Base-by-base conservation (phyloP, 2,888 invertebrate genomes). In the Lasioglossum leucozonium region DNA sequence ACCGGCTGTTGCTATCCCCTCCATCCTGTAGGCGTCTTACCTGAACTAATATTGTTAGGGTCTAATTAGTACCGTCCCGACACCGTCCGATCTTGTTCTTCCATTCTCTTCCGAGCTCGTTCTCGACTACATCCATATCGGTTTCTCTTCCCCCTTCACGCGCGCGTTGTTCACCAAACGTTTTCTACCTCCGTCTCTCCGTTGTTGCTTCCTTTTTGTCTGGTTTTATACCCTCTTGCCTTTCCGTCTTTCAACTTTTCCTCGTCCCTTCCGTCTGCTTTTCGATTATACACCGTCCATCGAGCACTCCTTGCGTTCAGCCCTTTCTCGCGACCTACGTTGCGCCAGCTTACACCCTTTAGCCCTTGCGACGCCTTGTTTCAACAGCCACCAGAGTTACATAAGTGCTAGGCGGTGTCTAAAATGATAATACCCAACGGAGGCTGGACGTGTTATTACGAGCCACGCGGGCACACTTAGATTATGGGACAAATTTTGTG, bases 1-100 rank as follows among this genome's bases (percentile, higher is more conserved):
- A 84, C 81, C 79, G 79, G 34, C 78, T 77, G 82, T 78, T 81
- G 83, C 84, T 78, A 84, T 84, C 76, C 76, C 79, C 69, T 77
- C 51, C 42, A 65, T 75, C 81, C 73, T 88, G 73, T 87, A 88
- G 87, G 86, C 89, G 88, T 87, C 91, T 92, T 93, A 92, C 91
- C 91, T 92, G 89, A 92, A 92, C 91, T 92, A 93, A 93, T 92
- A 92, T 93, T 92, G 91, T 93, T 92, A 87, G 89, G 90, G 89
- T 92, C 91, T 93, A 93, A 93, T 93, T 93, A 93, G 93, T 91
- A 89, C 88, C 85, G 85, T 86, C 87, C 72, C 82, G 86, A 87
- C 87, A 88, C 80, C 79, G 76, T n/a, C 76, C 77, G 74, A 81
- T 69, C 80, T 72, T 40, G 40, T 69, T 72, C 44, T 55, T 73